These are phyloP conservation scores for Thereva unica DNA, from an alignment of 2,888 invertebrate genomes.

Conservation along the genomic window DNA sequence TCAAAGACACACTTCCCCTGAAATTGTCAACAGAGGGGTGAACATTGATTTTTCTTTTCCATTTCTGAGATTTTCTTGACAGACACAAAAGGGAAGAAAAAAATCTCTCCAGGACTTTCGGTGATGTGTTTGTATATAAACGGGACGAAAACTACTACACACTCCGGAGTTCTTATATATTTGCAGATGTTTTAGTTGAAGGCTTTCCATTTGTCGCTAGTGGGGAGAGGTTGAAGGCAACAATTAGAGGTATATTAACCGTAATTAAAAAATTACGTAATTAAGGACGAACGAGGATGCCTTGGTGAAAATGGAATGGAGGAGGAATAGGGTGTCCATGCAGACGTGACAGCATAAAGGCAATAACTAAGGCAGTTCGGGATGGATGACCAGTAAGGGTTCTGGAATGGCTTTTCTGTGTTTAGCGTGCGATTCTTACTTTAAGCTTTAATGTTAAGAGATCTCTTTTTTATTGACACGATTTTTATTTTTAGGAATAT, in stretches of 20 bases:
- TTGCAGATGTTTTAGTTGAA: not conserved
- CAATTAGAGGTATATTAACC: slow-evolving; percentile 60
- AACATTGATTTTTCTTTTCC: slow-evolving; percentile 40
- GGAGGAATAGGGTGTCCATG: slow-evolving; percentile 7
- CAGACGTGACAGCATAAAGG: slow-evolving; percentile 30
- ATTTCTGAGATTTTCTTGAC: slow-evolving; percentile 20
- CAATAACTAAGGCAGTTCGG: slow-evolving; percentile 23
- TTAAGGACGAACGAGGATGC: slow-evolving; percentile 51
- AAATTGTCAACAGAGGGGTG: slow-evolving; percentile 14
- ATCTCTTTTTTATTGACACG: too few species aligned
- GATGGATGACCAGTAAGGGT: slow-evolving; percentile 18
- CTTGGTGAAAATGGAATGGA: slow-evolving; percentile 17
- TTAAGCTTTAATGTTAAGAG: too few species aligned
- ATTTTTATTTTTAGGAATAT: too few species aligned
- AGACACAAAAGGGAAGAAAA: too few species aligned
- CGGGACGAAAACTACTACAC: too few species aligned
- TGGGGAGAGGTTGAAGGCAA: slow-evolving; percentile 30
- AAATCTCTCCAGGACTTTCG: too few species aligned
- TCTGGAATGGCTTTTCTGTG: too few species aligned
- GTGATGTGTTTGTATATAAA: too few species aligned
- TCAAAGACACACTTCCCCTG: not conserved
- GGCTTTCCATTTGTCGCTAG: not conserved
- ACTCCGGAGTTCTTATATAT: not conserved
- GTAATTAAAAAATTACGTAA: slow-evolving; percentile 59
- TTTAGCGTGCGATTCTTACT: too few species aligned